Evolutionary conservation across 2,888 invertebrate species (phyloP).

Genomic region (Lasioglossum morio): DNA sequence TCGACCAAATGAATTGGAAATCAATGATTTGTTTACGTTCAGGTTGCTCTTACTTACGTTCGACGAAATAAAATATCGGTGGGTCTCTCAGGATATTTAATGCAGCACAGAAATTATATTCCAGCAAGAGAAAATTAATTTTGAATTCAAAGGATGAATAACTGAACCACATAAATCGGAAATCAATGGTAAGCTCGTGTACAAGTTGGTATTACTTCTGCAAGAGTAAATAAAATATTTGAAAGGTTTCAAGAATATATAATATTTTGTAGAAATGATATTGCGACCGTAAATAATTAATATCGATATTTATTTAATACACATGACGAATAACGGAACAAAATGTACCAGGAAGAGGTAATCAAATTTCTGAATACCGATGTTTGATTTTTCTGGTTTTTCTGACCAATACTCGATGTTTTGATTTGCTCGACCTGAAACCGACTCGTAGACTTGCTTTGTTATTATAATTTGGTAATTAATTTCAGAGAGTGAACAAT

Average conservation of each 20-base stretch:
- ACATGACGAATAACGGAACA: too few relatives aligned
- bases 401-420: too few relatives aligned
- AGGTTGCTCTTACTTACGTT: neutral
- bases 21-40: neutral
- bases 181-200: neutral
- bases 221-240: neutral
- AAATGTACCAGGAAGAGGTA: too few relatives aligned
- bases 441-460: too few relatives aligned
- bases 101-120: neutral
- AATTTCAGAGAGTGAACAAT: neutral
- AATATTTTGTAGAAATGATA: neutral
- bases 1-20: neutral
- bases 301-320: neutral
- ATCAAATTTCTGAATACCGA: too few relatives aligned
- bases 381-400: too few relatives aligned
- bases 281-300: neutral
- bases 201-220: neutral
- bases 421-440: too few relatives aligned
- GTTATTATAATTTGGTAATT: neutral
- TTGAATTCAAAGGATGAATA: neutral
- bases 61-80: neutral
- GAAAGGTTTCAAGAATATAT: neutral
- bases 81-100: neutral
- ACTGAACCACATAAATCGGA: neutral
- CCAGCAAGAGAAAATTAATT: neutral